These are phyloP conservation scores for Sebastes umbrosus DNA, from an alignment of 2,797 vertebrate species.

Conservation along the genomic window DNA sequence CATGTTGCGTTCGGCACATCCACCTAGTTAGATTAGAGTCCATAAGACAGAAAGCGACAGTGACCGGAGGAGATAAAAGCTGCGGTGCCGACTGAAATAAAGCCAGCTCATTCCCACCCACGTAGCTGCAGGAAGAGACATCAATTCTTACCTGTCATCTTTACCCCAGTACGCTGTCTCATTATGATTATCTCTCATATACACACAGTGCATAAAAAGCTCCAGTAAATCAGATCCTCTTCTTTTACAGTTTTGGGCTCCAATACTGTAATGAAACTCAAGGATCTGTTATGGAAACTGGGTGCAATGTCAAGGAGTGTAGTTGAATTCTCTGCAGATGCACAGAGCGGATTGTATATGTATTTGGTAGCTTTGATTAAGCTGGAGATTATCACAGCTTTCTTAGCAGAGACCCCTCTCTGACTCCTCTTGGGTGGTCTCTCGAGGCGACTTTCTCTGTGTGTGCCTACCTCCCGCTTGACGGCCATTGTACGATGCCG, in stretches of 20 bases:
- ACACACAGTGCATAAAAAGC: conserved; percentile 64
- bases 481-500: conserved; percentile 56
- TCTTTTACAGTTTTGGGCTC: conserved; percentile 43
- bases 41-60: conserved; percentile 53
- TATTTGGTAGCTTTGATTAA: conserved; percentile 41
- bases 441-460: conserved; percentile 50
- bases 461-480: conserved; percentile 37
- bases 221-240: conserved; percentile 58
- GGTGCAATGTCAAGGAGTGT: conserved; percentile 27
- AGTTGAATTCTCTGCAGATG: conserved; percentile 23
- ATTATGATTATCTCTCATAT: conserved; percentile 71
- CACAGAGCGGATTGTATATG: conserved; percentile 14
- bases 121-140: conserved; percentile 64
- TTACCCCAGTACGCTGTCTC: conserved; percentile 55
- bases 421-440: conserved; percentile 69
- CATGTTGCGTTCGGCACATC: conserved; percentile 31
- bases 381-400: conserved; percentile 40
- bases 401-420: conserved; percentile 29
- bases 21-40: conserved; percentile 51
- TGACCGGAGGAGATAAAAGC: conserved; percentile 61
- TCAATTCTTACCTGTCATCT: conserved; percentile 73
- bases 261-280: conserved; percentile 46
- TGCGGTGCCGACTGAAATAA: conserved; percentile 56
- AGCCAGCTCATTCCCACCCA: conserved; percentile 68
- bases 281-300: conserved; percentile 43